Evolutionary conservation across 1,140 invertebrate species (phyloP).

Genomic region (Apolygus lucorum): DNA sequence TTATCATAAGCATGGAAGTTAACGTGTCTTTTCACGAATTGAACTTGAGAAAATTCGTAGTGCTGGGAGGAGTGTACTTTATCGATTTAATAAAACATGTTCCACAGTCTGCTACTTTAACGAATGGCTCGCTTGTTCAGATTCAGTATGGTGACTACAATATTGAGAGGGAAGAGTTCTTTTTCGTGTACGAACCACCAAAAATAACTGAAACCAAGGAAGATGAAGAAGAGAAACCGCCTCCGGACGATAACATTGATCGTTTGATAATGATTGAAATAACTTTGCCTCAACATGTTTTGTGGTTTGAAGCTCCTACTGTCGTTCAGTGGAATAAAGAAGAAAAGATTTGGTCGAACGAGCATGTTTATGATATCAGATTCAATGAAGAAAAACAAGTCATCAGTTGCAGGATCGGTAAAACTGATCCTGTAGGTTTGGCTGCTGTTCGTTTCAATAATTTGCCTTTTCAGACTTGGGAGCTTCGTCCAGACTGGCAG

Average conservation of each 20-base stretch:
- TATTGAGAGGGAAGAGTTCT: conserved; percentile 25
- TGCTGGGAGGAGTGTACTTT: conserved; percentile 55
- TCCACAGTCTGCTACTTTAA: conserved; percentile 46
- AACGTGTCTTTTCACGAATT: conserved; percentile 45
- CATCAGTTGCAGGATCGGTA: conserved; percentile 18
- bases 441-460: conserved; percentile 54
- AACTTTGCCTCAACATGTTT: conserved; percentile 61
- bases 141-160: conserved; percentile 19
- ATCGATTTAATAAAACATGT: conserved; percentile 56
- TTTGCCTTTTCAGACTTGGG: conserved; percentile 77
- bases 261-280: conserved; percentile 28
- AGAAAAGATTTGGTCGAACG: conserved; percentile 55
- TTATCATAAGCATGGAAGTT: conserved; percentile 33
- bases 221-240: conserved; percentile 29
- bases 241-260: conserved; percentile 20
- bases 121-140: conserved; percentile 30
- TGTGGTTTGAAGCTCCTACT: conserved; percentile 74
- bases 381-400: conserved; percentile 71
- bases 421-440: conserved; percentile 55
- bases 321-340: conserved; percentile 64
- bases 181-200: conserved; percentile 29
- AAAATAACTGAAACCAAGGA: conserved; percentile 25
- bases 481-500: conserved; percentile 58
- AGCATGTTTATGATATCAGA: conserved; percentile 68
- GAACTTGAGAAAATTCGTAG: conserved; percentile 54